Evolutionary conservation across 2,888 invertebrate genomes (phyloP), one percentile per base, ranked within the genome.

Genomic region (Scelioninae gen. 2): DNA sequence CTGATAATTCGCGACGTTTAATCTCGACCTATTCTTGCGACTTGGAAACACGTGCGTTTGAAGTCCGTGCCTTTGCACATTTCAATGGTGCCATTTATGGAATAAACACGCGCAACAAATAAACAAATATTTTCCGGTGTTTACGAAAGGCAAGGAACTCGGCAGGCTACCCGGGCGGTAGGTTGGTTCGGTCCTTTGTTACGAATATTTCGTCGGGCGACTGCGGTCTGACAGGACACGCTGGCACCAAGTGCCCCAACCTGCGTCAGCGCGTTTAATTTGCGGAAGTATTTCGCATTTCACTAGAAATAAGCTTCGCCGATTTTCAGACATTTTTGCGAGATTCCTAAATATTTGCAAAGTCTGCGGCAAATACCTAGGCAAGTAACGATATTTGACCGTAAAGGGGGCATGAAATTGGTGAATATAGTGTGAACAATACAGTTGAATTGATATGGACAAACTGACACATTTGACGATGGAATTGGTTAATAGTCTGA

Each of bases 261-360:
- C 16, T 2, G 10, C 77, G 80, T 31, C 16, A 77, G 81, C 80
- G 80, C 81, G 81, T 83, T 84, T 84, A 83, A 83, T 84, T 83
- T 81, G 80, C 80, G 81, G 82, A 84, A 83, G 82, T 83, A 84
- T 83, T 83, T 82, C 81, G 81, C 82, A 80, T 82, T 83, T 80
- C 81, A 77, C 77, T 70, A 77, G 80, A 80, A 78, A 79, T 78
- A 80, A 81, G 78, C 77, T 75, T 69, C 74, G 79, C 55, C 52
- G 3, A 25, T 18, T 52, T 45, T 33, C 28, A 33, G 61, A 31
- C 55, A 39, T 55, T 69, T 25, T 57, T 41, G 31, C 13, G 48
- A 45, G 67, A 72, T 61, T 61, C 46, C 65, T 31, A 53, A 61
- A 57, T 55, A 55, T 71, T 39, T 11, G 15, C 5, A 7, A 9